Conservation (phyloP, 2,797 vertebrate species). For the Paguma larvata region DNA sequence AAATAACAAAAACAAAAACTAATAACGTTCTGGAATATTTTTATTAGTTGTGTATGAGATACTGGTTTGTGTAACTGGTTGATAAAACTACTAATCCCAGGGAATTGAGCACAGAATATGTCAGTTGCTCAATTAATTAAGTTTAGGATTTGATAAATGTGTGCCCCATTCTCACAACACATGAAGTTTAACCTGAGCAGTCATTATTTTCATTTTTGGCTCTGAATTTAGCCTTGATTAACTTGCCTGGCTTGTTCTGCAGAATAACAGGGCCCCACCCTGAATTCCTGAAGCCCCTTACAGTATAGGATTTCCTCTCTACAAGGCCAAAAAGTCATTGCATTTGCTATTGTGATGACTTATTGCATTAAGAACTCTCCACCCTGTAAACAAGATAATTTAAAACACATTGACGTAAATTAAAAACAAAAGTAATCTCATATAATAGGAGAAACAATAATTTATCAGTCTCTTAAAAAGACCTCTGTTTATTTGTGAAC, state of each 20-base stretch:
- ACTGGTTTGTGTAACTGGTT: not conserved
- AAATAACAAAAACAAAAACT: not conserved
- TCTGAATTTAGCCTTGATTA: slow-evolving; percentile 37
- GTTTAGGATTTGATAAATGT: slow-evolving; percentile 14
- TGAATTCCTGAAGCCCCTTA: not conserved
- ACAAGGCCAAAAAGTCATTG: slow-evolving; percentile 63
- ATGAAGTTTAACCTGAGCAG: not conserved
- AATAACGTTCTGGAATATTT: not conserved
- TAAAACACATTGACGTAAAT: slow-evolving; percentile 70
- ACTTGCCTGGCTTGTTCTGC: slow-evolving; percentile 26
- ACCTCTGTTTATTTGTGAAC: slow-evolving; percentile 57
- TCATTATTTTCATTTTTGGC: slow-evolving; percentile 40
- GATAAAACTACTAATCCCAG: not conserved
- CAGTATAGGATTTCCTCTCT: slow-evolving; percentile 74
- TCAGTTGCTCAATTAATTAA: not conserved
- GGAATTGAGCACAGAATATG: not conserved
- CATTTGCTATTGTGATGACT: slow-evolving; percentile 62
- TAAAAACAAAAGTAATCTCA: slow-evolving; percentile 61
- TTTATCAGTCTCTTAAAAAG: slow-evolving; percentile 57
- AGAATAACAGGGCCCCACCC: slow-evolving; percentile 67
- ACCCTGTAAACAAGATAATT: slow-evolving; percentile 75
- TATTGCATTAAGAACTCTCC: slow-evolving; percentile 63
- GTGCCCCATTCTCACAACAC: not conserved
- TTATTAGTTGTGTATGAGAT: not conserved
- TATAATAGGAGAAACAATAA: slow-evolving; percentile 29